Conservation (phyloP, 92 coral and sea anemone genomes). For the Epizoanthus fatuus region DNA sequence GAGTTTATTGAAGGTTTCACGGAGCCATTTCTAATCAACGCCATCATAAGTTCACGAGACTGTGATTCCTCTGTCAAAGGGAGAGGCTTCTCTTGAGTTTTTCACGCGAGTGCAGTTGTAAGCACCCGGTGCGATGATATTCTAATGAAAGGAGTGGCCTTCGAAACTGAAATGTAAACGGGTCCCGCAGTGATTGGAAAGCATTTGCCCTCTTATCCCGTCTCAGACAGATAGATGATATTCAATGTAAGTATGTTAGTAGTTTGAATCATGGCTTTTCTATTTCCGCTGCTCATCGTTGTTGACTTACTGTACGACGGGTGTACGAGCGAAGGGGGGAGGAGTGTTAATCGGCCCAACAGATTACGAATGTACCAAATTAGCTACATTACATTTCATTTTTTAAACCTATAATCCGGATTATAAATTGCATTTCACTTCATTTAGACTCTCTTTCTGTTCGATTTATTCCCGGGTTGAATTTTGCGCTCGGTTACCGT, state of each 20-base stretch:
- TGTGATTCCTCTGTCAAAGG: no score
- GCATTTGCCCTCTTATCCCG: not conserved
- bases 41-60: no score
- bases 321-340: conserved; percentile 12
- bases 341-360: not conserved
- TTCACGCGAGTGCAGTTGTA: no score
- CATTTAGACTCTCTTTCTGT: not conserved
- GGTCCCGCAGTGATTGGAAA: no score
- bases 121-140: no score
- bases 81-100: no score
- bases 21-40: no score
- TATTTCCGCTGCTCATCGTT: not conserved
- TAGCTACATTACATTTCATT: conserved; percentile 21
- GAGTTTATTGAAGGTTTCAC: not conserved
- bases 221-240: not conserved
- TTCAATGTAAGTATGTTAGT: conserved; percentile 5
- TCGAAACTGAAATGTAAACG: no score
- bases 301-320: no score
- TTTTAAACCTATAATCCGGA: conserved; percentile 34
- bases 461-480: not conserved
- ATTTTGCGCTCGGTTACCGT: no score
- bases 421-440: conserved; percentile 21
- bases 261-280: not conserved
- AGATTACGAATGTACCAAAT: conserved; percentile 16
- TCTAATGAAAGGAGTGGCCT: no score